phyloP scores from a whole-genome alignment of 2,113 vertebrate genomes.

The Brachyhypopomus gauderio region DNA sequence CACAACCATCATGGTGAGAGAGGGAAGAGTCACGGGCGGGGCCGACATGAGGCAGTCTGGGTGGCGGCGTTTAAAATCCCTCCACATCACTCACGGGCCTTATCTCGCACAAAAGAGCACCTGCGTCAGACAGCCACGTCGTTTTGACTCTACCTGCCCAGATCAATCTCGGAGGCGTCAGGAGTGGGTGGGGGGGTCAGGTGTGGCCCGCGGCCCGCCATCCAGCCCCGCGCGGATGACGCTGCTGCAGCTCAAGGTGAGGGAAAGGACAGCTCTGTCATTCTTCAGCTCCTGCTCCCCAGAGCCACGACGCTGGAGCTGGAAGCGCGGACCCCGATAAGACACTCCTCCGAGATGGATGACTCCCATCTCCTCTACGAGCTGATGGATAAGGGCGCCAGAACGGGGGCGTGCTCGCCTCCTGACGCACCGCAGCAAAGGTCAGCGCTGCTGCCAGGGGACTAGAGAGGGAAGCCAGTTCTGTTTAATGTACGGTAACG shows the following conservation, averaged over 20 bases:
- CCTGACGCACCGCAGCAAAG: conserved; percentile 15
- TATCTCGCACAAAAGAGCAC: conserved; percentile 33
- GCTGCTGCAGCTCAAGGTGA: conserved; percentile 39
- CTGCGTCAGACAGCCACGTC: conserved; percentile 2
- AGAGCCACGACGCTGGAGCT: conserved; percentile 14
- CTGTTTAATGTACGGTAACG: conserved; percentile 13
- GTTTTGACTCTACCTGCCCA: conserved; percentile 20
- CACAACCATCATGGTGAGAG: neutral
- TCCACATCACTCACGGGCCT: conserved; percentile 16
- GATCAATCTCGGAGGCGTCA: conserved; percentile 29
- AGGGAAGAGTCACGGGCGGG: too few relatives aligned
- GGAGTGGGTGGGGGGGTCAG: neutral
- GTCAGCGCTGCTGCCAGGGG: conserved; percentile 17
- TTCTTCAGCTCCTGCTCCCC: conserved; percentile 11
- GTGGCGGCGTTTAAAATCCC: conserved; percentile 27
- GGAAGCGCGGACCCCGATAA: conserved; percentile 21
- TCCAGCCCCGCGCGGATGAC: neutral
- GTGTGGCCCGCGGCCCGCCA: neutral
- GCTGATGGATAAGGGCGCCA: conserved; percentile 5
- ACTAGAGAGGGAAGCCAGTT: neutral
- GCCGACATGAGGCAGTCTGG: conserved; percentile 21
- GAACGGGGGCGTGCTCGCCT: neutral
- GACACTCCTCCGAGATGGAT: conserved; percentile 23
- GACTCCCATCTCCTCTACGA: conserved; percentile 26
- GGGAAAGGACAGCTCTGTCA: conserved; percentile 28